Evolutionary conservation across 2,888 invertebrate species (phyloP).

Genomic region (Phoronis australis): DNA sequence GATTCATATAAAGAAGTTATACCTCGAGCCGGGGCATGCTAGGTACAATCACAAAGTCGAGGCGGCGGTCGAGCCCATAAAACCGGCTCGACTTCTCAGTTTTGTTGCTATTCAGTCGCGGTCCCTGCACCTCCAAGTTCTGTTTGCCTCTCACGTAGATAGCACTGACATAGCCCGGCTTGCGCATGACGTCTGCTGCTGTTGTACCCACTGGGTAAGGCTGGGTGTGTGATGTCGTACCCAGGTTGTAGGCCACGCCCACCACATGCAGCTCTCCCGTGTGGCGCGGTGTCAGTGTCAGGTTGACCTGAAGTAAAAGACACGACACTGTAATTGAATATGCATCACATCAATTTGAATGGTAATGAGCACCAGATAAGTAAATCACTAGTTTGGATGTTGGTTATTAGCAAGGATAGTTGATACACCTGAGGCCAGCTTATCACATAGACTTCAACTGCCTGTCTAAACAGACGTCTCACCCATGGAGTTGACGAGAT

Average conservation of each 20-base stretch:
- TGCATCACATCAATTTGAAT: too few species aligned
- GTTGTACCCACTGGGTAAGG: background rate
- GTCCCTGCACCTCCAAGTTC: constrained; percentile 57
- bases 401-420: too few species aligned
- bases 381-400: too few species aligned
- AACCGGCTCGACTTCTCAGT: constrained; percentile 56
- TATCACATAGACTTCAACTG: too few species aligned
- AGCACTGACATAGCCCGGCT: constrained; percentile 30
- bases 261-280: constrained; percentile 70
- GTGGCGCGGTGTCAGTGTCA: constrained; percentile 68
- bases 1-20: too few species aligned
- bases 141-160: constrained; percentile 51
- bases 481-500: too few species aligned
- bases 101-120: constrained; percentile 57
- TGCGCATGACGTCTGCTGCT: background rate
- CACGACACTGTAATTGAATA: too few species aligned
- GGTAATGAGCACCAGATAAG: too few species aligned
- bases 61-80: constrained; percentile 63
- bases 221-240: constrained; percentile 23
- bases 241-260: constrained; percentile 67
- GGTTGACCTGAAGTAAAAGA: too few species aligned
- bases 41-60: constrained; percentile 70
- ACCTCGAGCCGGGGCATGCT: constrained; percentile 79
- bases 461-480: too few species aligned
- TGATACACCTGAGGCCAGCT: too few species aligned